Percentiles rank a stretch among this genome's conserved stretches.
Conservation (phyloP, 2,797 vertebrate species). For the Yasuhikotakia modesta region DNA sequence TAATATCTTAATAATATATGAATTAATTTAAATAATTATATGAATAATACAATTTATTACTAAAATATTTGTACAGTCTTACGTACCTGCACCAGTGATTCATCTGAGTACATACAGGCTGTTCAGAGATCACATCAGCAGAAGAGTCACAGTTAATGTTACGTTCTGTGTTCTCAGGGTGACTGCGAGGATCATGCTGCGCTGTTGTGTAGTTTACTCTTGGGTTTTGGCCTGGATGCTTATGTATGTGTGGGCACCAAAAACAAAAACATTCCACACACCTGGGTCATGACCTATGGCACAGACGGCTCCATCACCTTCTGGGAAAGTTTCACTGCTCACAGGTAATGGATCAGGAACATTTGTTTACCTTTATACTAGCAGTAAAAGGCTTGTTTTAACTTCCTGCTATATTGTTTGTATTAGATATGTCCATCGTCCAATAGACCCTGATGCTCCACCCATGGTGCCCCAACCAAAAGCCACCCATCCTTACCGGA, state of each 20-base stretch:
- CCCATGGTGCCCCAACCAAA: conserved; percentile 84
- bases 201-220: conserved; percentile 91
- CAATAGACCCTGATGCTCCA: conserved; percentile 84
- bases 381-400: not conserved
- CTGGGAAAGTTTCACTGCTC: conserved; percentile 95
- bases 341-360: conserved; percentile 76
- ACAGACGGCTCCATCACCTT: conserved; percentile 89
- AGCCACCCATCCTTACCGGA: conserved; percentile 85
- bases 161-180: conserved; percentile 75
- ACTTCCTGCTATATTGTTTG: not conserved
- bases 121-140: not conserved
- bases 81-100: too few relatives aligned
- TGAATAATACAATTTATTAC: too few relatives aligned
- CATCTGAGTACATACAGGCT: not conserved
- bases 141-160: not conserved
- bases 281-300: conserved; percentile 93
- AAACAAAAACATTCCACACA: conserved; percentile 84
- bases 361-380: not conserved
- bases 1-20: too few relatives aligned
- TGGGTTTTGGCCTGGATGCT: conserved; percentile 93
- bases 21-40: too few relatives aligned
- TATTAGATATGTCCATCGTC: conserved; percentile 87
- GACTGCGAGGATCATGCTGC: conserved; percentile 97
- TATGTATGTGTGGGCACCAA: conserved; percentile 97
- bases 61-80: too few relatives aligned